Base-by-base conservation (phyloP, 2,113 vertebrate genomes). In the Coptodon rendalli region DNA sequence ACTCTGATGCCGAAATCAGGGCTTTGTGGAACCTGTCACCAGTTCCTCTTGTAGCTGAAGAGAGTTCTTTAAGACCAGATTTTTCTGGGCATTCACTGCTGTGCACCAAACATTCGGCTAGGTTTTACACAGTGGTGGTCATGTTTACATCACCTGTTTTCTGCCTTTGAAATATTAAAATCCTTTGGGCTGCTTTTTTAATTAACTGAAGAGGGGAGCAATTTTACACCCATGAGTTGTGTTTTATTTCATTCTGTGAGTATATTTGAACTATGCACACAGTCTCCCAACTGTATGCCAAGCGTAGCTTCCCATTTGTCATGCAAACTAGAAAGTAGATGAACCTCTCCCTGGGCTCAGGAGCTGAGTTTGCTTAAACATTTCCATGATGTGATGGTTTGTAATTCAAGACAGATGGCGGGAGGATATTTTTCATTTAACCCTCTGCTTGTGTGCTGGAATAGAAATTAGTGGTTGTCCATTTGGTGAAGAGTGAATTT, bases 251-350 rank as follows among this genome's bases (percentile, higher is more conserved):
- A 22, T 63, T 90, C 56, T 82, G 48, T 71, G 83, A 29, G 45
- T 78, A 78, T 78, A 50, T 50, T 78, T 50, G 45, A 50, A 78
- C 38, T 73, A 45, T 40, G n/a, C n/a, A 71, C 34, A 19, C 4
- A 9, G 19, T 76, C 29, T 83, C 45, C 63, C 45, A 5, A 3
- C 56, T 79, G 56, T 36, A 4, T 90, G 43, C 17, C 45, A 50
- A 50, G 17, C 17, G 6, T 31, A 31, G 71, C 27, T 78, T 78
- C 6, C 22, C 36, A 83, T 91, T 89, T 87, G 22, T 85, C 79
- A 83, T 85, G 79, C 85, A 83, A 83, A 84, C 56, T 86, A 45
- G n/a, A 88, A 79, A 52, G 11, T 88, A 52, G 73, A 85, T 87
- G 43, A 87, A 59, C 38, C 78, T 81, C 56, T 79, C 36, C 43